Conservation (phyloP, 2,888 invertebrate genomes). For the Morpho deidamia region DNA sequence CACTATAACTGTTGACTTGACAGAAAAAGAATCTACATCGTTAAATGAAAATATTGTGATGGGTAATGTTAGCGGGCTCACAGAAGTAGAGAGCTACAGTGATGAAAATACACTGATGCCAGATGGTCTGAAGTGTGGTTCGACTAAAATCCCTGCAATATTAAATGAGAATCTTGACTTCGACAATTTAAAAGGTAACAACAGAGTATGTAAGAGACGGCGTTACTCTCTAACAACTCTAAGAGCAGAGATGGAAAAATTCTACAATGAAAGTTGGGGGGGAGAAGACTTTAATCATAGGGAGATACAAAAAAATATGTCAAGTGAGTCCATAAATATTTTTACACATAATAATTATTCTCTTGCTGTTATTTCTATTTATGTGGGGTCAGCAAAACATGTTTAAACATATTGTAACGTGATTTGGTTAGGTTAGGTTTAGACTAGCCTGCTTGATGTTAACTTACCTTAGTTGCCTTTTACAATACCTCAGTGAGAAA, state of each 20-base stretch:
- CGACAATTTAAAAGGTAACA: slow-evolving; percentile 63
- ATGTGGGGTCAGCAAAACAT: no score
- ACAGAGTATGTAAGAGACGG: slow-evolving; percentile 47
- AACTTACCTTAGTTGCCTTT: no score
- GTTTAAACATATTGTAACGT: no score
- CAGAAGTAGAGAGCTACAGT: slow-evolving; percentile 34
- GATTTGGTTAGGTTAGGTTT: no score
- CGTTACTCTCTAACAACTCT: slow-evolving; percentile 59
- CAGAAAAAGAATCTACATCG: slow-evolving; percentile 34
- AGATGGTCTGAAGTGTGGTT: slow-evolving; percentile 48
- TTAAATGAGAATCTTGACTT: slow-evolving; percentile 64
- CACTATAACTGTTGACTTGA: slow-evolving; percentile 48
- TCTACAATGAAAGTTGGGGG: slow-evolving; percentile 82
- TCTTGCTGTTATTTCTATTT: no score
- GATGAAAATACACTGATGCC: slow-evolving; percentile 10
- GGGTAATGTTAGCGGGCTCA: slow-evolving; percentile 61
- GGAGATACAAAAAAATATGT: slow-evolving; percentile 80
- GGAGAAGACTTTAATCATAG: slow-evolving; percentile 80
- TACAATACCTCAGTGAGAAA: no score
- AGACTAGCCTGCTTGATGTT: no score
- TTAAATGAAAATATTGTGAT: slow-evolving; percentile 61
- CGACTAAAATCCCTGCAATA: slow-evolving; percentile 65
- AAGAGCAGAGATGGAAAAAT: slow-evolving; percentile 78
- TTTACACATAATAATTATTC: no score
- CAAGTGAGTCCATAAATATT: slow-evolving; percentile 65